Evolutionary conservation across 2,797 vertebrate species (phyloP), one percentile per base, ranked within the genome.

Genomic region (Tragopan temminckii): DNA sequence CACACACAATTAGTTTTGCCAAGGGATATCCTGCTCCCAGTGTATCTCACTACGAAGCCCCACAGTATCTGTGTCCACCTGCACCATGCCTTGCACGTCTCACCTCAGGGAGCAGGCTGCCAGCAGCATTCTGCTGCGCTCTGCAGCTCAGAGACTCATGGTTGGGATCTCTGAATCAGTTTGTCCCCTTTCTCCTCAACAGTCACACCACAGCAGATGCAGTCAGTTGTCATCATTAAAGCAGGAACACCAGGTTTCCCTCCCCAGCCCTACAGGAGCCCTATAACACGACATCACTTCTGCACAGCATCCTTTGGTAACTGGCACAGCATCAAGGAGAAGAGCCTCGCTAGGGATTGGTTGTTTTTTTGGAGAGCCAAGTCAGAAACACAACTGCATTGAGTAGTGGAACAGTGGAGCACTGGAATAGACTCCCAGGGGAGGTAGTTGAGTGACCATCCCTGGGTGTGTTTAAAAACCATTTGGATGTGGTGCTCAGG

Each of bases 91-190:
- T 33, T 53, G 35, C 14, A 10, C 1, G 2, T 33, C 29, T 61
- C 11, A 16, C 13, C 31, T 29, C 36, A 18, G 33, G 58, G 17
- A 77, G 6, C 5, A 50, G 36, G 50, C 67, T 57, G 31, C 46
- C 55, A 75, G 14, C 45, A 40, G 11, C 0, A 0, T 4, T 57
- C 35, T 21, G 2, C 11, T 31, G 3, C 19, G 29, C 27, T 19
- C 18, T 3, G 2, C 8, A 38, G 19, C 16, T 29, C 46, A 7
- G 46, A 59, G 83, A 77, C 7, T 15, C 2, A 1, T 2, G 0
- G 0, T 38, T 7, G 24, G 48, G 40, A 10, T 42, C 14, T 42
- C 11, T 0, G 42, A 63, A 9, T 4, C 45, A 71, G 35, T 0
- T 25, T 19, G 5, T 1, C 4, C 24, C 25, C 40, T 29, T 18